phyloP scores from a whole-genome alignment of 2,797 vertebrate species.

The Myripristis murdjan region DNA sequence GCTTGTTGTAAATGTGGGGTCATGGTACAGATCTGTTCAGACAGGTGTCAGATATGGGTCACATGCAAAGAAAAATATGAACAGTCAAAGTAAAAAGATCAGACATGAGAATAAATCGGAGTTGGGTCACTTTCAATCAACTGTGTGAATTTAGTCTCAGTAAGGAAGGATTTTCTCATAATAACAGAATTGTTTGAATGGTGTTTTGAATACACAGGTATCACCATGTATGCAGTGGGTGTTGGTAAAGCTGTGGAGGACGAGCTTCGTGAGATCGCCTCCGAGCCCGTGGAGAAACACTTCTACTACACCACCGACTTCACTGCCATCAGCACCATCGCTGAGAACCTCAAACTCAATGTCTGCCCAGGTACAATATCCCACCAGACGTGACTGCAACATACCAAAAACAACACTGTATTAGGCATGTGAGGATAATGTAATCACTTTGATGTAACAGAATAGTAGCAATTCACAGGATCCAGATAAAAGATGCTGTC shows the following conservation, averaged over 20 bases:
- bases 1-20: no score
- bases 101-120: no score
- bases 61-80: no score
- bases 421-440: not conserved
- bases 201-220: slow-evolving; percentile 81
- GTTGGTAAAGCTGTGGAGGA: slow-evolving; percentile 97
- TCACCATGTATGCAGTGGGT: slow-evolving; percentile 96
- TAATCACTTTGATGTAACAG: no score
- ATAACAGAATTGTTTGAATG: not conserved
- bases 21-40: no score
- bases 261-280: slow-evolving; percentile 94
- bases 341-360: slow-evolving; percentile 95
- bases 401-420: not conserved
- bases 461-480: no score
- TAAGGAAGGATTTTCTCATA: no score
- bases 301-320: slow-evolving; percentile 96
- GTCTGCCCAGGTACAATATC: slow-evolving; percentile 92
- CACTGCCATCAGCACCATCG: slow-evolving; percentile 92
- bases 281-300: slow-evolving; percentile 93
- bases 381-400: not conserved
- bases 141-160: no score
- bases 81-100: no score
- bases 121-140: no score
- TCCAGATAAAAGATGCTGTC: no score
- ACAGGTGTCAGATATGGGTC: no score